Conservation (phyloP, 2,888 invertebrate genomes). For the Punctoribates punctum region DNA sequence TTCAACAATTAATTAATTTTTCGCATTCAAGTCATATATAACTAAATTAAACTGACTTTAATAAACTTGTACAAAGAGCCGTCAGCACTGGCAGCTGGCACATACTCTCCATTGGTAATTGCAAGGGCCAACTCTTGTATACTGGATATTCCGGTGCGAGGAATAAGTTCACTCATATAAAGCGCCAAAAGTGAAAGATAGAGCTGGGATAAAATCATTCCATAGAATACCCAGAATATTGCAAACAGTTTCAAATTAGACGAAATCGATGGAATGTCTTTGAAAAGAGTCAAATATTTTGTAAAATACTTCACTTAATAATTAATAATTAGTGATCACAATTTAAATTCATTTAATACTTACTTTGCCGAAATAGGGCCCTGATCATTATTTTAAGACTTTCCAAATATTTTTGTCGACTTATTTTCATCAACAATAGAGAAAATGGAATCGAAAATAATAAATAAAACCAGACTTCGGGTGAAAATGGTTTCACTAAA, state of each 20-base stretch:
- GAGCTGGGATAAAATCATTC: not conserved
- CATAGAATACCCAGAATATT: not conserved
- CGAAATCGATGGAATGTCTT: not conserved
- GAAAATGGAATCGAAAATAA: not conserved
- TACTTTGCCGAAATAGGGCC: not conserved
- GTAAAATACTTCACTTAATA: too few species aligned
- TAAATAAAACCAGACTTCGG: not conserved
- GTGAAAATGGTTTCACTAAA: not conserved
- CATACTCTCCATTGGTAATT: not conserved
- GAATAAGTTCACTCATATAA: constrained; percentile 2
- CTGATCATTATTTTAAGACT: not conserved
- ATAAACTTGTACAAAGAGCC: not conserved
- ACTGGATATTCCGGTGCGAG: not conserved
- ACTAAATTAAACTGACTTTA: too few species aligned
- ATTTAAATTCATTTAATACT: not conserved
- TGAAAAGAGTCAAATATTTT: too few species aligned
- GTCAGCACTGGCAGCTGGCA: not conserved
- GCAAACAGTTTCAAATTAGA: not conserved
- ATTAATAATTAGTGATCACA: too few species aligned
- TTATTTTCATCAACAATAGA: not conserved
- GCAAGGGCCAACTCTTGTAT: not conserved
- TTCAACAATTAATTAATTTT: not conserved
- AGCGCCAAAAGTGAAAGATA: not conserved
- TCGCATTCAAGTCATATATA: too few species aligned
- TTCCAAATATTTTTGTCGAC: not conserved